Percentiles rank a stretch among this genome's conserved stretches.
phyloP scores from a whole-genome alignment of 2,113 vertebrate species.

The Rhinoderma darwinii region DNA sequence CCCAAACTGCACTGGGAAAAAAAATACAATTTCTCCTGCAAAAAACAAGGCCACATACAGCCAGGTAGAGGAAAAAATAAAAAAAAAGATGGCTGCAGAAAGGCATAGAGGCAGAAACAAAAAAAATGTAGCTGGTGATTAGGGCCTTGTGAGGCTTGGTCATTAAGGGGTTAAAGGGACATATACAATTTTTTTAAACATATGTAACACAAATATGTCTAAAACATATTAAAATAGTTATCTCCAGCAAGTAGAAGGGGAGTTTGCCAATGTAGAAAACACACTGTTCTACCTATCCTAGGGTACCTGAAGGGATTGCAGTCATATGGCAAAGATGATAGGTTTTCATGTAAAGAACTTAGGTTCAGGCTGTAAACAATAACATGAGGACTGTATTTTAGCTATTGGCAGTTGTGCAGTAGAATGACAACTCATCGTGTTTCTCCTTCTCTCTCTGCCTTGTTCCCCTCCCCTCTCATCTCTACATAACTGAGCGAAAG shows the following conservation, averaged over 20 bases:
- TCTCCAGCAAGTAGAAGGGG: neutral
- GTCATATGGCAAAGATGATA: neutral
- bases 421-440: constrained; percentile 32
- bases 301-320: neutral
- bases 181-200: no score
- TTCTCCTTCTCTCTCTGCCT: constrained; percentile 8
- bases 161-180: no score
- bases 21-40: no score
- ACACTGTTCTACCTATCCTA: neutral
- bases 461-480: constrained; percentile 30
- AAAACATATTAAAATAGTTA: neutral
- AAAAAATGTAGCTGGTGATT: no score
- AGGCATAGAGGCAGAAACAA: no score
- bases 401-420: constrained; percentile 34
- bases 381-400: constrained; percentile 16
- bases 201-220: no score
- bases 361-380: constrained; percentile 1
- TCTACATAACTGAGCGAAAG: constrained; percentile 47
- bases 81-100: no score
- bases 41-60: no score
- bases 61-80: no score
- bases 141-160: no score
- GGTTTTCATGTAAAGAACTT: constrained; percentile 27
- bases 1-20: no score
- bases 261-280: neutral